Percentiles rank a stretch among this genome's conserved stretches.
phyloP scores from a whole-genome alignment of 1,140 invertebrate genomes.

The Bombyx mori region DNA sequence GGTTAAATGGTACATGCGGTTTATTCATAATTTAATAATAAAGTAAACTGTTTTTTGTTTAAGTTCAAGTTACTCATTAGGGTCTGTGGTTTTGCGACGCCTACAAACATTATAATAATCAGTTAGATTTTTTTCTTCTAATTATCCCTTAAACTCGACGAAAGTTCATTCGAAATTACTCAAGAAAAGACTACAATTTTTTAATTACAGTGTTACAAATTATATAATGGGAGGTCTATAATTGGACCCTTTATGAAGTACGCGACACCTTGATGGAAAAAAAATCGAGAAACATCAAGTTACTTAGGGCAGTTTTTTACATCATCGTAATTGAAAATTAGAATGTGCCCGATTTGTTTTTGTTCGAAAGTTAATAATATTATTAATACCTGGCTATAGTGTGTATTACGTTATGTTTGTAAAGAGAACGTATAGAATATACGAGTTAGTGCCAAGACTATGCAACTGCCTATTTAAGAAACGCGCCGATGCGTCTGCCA shows the following conservation, averaged over 20 bases:
- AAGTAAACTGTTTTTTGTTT: too few species aligned
- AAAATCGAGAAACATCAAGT: constrained; percentile 26
- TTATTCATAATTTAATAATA: too few species aligned
- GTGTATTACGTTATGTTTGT: too few species aligned
- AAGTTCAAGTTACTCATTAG: too few species aligned
- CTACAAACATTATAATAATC: constrained; percentile 46
- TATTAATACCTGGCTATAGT: too few species aligned
- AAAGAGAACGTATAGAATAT: too few species aligned
- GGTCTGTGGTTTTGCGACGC: too few species aligned
- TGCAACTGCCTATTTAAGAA: neutral
- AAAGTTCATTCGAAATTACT: constrained; percentile 40
- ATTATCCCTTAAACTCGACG: constrained; percentile 20
- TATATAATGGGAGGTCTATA: constrained; percentile 33
- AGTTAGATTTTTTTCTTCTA: constrained; percentile 25
- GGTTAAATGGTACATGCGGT: constrained; percentile 24
- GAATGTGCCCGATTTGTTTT: too few species aligned
- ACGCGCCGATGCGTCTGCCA: constrained; percentile 2
- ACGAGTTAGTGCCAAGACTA: too few species aligned
- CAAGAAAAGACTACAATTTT: constrained; percentile 48
- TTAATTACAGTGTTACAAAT: constrained; percentile 41
- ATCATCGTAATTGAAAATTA: too few species aligned
- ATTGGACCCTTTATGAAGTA: constrained; percentile 31
- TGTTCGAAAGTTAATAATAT: too few species aligned
- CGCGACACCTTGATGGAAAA: constrained; percentile 46
- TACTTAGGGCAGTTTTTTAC: neutral